These are phyloP conservation scores for Aphidius ervi DNA, from an alignment of 1,140 invertebrate genomes.

Conservation along the genomic window DNA sequence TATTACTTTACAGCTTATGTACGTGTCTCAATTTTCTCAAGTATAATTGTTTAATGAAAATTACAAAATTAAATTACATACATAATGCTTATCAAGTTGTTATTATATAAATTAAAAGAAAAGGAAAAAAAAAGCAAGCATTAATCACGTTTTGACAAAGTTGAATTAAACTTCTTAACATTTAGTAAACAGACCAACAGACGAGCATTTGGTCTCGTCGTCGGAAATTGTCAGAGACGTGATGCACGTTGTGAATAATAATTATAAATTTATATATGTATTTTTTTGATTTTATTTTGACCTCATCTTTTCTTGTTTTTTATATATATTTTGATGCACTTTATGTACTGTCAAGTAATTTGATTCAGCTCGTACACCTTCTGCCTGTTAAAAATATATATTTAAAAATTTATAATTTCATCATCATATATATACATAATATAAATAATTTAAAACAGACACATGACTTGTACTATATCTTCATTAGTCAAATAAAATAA, in stretches of 20 bases:
- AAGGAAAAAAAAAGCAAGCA: neutral
- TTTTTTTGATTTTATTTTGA: neutral
- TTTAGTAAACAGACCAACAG: constrained; percentile 30
- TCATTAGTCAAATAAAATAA: no score
- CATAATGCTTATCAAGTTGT: no score
- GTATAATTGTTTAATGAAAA: neutral
- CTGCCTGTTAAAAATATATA: no score
- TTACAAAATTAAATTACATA: neutral
- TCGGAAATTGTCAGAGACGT: constrained; percentile 11
- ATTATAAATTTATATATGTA: constrained; percentile 13
- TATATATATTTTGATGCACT: neutral
- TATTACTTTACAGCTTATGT: neutral
- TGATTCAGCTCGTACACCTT: constrained; percentile 6
- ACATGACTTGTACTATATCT: no score
- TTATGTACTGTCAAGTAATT: constrained; percentile 15
- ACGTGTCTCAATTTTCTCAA: constrained; percentile 12
- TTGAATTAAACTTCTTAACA: constrained; percentile 21
- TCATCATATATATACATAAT: no score
- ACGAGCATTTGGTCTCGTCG: constrained; percentile 15
- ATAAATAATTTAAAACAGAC: no score
- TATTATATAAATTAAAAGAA: no score
- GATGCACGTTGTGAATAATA: constrained; percentile 30
- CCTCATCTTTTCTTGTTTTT: no score
- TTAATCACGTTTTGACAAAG: constrained; percentile 3
- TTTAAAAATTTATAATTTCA: no score